phyloP scores from a whole-genome alignment of 2,888 invertebrate species.

The Prosopocoilus inquinatus region DNA sequence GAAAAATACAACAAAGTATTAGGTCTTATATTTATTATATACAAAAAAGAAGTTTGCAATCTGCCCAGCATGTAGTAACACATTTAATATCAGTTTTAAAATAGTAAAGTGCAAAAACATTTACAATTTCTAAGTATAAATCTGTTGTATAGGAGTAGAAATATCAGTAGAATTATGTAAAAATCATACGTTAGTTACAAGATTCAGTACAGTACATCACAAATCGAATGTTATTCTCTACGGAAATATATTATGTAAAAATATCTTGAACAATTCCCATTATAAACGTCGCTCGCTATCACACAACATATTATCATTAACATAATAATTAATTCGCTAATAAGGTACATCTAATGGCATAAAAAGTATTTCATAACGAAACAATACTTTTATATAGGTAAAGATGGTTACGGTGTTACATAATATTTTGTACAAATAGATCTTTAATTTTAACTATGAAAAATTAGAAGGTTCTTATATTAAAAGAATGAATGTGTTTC shows the following conservation, averaged over 20 bases:
- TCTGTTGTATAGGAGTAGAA: constrained; percentile 18
- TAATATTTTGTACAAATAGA: constrained; percentile 3
- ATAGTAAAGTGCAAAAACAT: constrained; percentile 25
- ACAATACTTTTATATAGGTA: constrained; percentile 21
- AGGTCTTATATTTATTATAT: constrained; percentile 34
- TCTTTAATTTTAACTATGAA: neutral
- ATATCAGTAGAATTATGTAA: constrained; percentile 17
- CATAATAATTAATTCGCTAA: constrained; percentile 10
- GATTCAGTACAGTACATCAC: constrained; percentile 17
- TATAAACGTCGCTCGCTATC: constrained; percentile 10
- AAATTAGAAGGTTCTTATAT: too few species aligned
- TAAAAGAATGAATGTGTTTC: too few species aligned
- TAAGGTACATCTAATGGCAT: constrained; percentile 22
- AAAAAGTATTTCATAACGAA: constrained; percentile 18
- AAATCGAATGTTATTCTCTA: constrained; percentile 7
- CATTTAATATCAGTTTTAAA: constrained; percentile 20
- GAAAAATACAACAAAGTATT: constrained; percentile 20
- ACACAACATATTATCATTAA: constrained; percentile 13
- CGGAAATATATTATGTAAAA: constrained; percentile 12
- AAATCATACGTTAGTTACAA: constrained; percentile 18
- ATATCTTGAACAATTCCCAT: constrained; percentile 16
- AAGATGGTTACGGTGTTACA: constrained; percentile 15
- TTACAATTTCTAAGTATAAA: constrained; percentile 9
- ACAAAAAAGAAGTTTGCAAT: constrained; percentile 32
- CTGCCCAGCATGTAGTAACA: constrained; percentile 22